Evolutionary conservation across 2,888 invertebrate genomes (phyloP).

Genomic region (Hirtodrosophila trivittata): DNA sequence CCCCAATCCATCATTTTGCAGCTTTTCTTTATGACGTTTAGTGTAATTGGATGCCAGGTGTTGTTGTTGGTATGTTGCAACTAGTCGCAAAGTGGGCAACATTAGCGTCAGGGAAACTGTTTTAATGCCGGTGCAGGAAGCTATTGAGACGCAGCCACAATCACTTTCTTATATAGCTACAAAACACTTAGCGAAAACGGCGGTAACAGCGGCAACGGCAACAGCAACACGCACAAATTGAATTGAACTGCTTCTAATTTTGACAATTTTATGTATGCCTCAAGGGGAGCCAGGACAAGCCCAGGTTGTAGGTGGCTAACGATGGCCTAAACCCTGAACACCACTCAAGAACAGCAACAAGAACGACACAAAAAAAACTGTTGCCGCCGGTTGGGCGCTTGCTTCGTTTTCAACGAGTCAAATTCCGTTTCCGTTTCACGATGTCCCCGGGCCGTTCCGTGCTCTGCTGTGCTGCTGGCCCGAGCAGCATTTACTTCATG

Average conservation of each 20-base stretch:
- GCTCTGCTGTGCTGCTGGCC: conserved; percentile 60
- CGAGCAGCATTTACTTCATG: conserved; percentile 74
- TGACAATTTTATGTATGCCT: conserved; percentile 75
- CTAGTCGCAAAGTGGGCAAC: conserved; percentile 40
- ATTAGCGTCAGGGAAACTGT: conserved; percentile 40
- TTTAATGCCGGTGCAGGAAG: conserved; percentile 26
- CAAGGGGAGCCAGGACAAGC: conserved; percentile 33
- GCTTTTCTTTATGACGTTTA: conserved; percentile 18
- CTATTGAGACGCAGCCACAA: conserved; percentile 17
- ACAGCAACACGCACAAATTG: conserved; percentile 55
- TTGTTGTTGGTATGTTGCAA: conserved; percentile 21
- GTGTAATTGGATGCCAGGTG: conserved; percentile 9
- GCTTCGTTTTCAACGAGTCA: conserved; percentile 18
- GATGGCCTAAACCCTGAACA: conserved; percentile 2
- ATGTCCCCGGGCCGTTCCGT: conserved; percentile 31
- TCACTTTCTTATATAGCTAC: conserved; percentile 10
- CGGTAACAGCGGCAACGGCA: conserved; percentile 4
- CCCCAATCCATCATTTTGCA: conserved; percentile 90
- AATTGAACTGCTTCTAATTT: conserved; percentile 74
- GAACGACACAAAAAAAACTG: conserved; percentile 48
- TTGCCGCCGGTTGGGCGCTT: conserved; percentile 54
- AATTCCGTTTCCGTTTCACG: conserved; percentile 15
- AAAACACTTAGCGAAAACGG: conserved; percentile 23
- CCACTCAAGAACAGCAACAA: conserved; percentile 19
- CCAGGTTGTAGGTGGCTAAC: conserved; percentile 22